Conservation (phyloP, 2,888 invertebrate species). For the Timandra comae region DNA sequence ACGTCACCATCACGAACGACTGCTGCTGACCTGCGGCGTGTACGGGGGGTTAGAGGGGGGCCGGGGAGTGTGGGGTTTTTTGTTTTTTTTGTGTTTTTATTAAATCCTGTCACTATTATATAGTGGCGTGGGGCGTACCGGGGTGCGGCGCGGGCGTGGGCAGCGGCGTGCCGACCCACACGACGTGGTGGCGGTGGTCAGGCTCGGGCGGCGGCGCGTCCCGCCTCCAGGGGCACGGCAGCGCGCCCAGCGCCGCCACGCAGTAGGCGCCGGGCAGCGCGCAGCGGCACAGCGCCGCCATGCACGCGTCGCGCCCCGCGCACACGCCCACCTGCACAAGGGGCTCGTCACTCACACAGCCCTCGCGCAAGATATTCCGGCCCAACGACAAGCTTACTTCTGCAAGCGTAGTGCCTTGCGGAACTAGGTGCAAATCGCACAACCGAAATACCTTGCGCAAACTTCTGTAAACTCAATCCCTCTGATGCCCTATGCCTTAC, state of each 20-base stretch:
- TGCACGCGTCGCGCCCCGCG: slow-evolving; percentile 93
- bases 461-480: too few relatives aligned
- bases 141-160: slow-evolving; percentile 88
- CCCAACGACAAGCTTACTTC: too few relatives aligned
- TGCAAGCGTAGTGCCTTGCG: too few relatives aligned
- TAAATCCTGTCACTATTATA: too few relatives aligned
- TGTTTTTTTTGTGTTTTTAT: neutral
- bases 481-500: too few relatives aligned
- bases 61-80: too few relatives aligned
- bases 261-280: slow-evolving; percentile 97
- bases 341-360: too few relatives aligned
- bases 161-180: slow-evolving; percentile 96
- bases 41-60: too few relatives aligned
- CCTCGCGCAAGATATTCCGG: too few relatives aligned
- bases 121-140: slow-evolving; percentile 46
- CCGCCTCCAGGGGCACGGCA: slow-evolving; percentile 94
- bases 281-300: slow-evolving; percentile 96
- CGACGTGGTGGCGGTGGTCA: slow-evolving; percentile 94
- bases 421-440: too few relatives aligned
- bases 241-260: slow-evolving; percentile 89
- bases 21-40: slow-evolving; percentile 81
- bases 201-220: slow-evolving; percentile 86
- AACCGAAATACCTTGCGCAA: too few relatives aligned
- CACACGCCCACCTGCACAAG: slow-evolving; percentile 57
- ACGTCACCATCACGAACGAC: slow-evolving; percentile 94